Evolutionary conservation across 2,888 invertebrate genomes (phyloP).

Genomic region (Torymus tubicola): DNA sequence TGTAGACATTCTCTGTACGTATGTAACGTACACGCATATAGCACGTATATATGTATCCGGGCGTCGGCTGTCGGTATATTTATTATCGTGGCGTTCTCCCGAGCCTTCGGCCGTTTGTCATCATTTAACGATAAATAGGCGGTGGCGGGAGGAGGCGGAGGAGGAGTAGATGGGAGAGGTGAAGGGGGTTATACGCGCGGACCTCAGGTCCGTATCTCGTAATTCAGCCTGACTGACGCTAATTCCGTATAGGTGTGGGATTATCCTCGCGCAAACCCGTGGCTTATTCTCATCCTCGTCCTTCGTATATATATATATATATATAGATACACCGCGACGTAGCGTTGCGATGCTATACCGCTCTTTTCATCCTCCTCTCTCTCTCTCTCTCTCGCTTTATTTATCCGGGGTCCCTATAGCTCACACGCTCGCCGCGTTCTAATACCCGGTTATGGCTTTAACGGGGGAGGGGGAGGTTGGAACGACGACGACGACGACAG

Average conservation of each 20-base stretch:
- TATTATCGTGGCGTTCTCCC: constrained; percentile 43
- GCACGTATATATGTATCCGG: not conserved
- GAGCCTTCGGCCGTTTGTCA: constrained; percentile 65
- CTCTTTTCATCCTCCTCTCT: constrained; percentile 25
- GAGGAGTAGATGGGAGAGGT: too few relatives aligned
- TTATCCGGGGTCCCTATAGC: constrained; percentile 30
- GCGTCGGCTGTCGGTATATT: constrained; percentile 37
- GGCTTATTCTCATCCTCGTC: constrained; percentile 58
- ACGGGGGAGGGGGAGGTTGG: too few relatives aligned
- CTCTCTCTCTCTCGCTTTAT: constrained; percentile 32
- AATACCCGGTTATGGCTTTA: constrained; percentile 37
- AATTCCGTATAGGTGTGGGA: constrained; percentile 67
- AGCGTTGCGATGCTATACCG: constrained; percentile 2
- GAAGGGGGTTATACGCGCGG: constrained; percentile 16
- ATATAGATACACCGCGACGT: too few relatives aligned
- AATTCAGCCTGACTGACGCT: constrained; percentile 73
- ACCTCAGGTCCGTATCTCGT: constrained; percentile 65
- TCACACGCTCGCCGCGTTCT: constrained; percentile 6
- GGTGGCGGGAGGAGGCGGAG: not conserved
- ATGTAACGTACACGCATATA: not conserved
- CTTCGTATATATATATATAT: too few relatives aligned
- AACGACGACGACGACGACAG: too few relatives aligned
- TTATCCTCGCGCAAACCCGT: constrained; percentile 64
- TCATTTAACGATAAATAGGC: constrained; percentile 72
- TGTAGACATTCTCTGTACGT: not conserved